Evolutionary conservation across 2,113 vertebrate genomes (phyloP), one percentile per base, ranked within the genome.

Genomic region (Leptosomus discolor): DNA sequence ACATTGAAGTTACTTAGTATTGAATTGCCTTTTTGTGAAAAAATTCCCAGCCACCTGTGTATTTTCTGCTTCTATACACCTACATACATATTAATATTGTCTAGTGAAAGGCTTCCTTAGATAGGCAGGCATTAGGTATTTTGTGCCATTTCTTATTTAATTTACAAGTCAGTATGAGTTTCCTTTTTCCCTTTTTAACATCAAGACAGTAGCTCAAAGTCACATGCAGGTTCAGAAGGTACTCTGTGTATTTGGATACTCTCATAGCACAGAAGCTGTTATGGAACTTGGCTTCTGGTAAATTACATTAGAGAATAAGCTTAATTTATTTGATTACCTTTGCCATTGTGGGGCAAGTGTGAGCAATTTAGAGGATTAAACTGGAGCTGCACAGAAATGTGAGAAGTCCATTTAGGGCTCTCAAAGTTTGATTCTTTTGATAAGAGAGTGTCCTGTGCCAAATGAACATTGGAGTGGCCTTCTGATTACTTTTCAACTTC

Each of bases 321-420:
- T 92, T 81, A 46, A 84, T 96, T 92, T 90, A 63, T 90, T 77
- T 94, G 58, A 96, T 95, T 90, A 67, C 68, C 23, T 84, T 90
- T 92, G 64, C 60, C 41, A 71, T 32, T 70, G 64, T 64, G 46
- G 71, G 56, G 11, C 71, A 93, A 95, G 51, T 54, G 92, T 1
- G 2, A 95, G 60, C 79, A 92, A 94, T 94, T 97, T 94, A 93
- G 64, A 80, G 46, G 43, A 96, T 96, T 97, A 95, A 96, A 95
- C 37, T 93, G 51, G 69, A 85, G 36, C 32, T 78, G 23, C 39
- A 53, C 16, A 75, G 74, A 92, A 94, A 95, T 83, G 29, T 87
- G 80, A 92, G 74, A 92, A 88, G 50, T 73, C 64, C 88, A 82
- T 93, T 91, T 87, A 37, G 17, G 53, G 39, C 46, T 88, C 76